Conservation (phyloP, 2,113 vertebrate genomes). For the Takifugu flavidus region DNA sequence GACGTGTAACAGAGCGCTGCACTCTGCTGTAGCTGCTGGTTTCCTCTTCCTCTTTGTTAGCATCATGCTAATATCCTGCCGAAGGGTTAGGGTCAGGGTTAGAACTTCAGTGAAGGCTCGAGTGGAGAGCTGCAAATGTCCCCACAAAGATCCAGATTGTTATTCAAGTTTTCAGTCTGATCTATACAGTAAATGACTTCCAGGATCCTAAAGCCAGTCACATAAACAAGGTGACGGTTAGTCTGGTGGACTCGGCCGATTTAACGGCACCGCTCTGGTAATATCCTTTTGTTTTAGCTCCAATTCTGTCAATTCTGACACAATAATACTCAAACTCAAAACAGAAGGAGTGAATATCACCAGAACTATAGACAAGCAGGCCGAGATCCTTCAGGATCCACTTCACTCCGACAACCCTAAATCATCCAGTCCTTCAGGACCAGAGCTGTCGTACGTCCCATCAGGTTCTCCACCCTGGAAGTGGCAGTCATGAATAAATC, state of each 20-base stretch:
- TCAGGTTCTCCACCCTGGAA: conserved; percentile 62
- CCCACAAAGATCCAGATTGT: neutral
- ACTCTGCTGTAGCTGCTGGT: no score
- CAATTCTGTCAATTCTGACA: conserved; percentile 4
- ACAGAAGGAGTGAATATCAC: conserved; percentile 19
- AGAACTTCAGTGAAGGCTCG: no score
- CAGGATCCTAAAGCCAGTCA: no score
- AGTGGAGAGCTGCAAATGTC: no score
- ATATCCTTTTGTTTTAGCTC: conserved; percentile 12
- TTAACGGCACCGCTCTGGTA: neutral
- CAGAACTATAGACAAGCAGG: conserved; percentile 41
- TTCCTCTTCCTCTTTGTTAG: no score
- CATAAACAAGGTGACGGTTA: no score
- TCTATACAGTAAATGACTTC: no score
- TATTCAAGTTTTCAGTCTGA: no score
- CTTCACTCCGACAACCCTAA: conserved; percentile 51
- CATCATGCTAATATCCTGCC: no score
- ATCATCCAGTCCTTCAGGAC: conserved; percentile 54
- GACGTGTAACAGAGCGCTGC: no score
- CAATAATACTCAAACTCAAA: conserved; percentile 14
- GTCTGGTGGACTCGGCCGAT: no score
- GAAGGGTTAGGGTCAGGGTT: no score
- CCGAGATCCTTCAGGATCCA: conserved; percentile 47
- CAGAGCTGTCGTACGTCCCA: conserved; percentile 60
- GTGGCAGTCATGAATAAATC: conserved; percentile 67